These are phyloP conservation scores for Alectura lathami DNA, from an alignment of 2,113 vertebrate genomes.

Conservation along the genomic window DNA sequence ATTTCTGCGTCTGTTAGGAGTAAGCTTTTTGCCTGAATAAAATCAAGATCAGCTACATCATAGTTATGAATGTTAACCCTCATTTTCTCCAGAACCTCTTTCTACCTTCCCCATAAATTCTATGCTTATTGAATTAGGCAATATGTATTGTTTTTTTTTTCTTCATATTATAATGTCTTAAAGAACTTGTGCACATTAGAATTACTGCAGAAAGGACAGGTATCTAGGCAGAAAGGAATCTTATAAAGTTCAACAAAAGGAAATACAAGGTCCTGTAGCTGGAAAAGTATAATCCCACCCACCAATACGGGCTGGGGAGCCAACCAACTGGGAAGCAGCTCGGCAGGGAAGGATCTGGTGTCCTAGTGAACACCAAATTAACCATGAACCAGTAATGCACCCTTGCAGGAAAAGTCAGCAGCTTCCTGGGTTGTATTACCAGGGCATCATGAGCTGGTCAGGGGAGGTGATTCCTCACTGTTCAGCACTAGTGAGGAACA, in stretches of 20 bases:
- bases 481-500: background rate
- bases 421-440: background rate
- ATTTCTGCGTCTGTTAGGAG: background rate
- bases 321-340: background rate
- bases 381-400: background rate
- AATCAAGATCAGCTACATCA: background rate
- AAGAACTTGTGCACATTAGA: background rate
- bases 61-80: background rate
- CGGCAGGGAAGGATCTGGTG: background rate
- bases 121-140: background rate
- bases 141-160: background rate
- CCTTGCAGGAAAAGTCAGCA: background rate
- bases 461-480: background rate
- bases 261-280: background rate
- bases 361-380: background rate
- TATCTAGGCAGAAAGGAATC: background rate
- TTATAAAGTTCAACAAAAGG: background rate
- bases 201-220: background rate
- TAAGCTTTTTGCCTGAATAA: slow-evolving; percentile 18
- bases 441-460: no score
- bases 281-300: background rate
- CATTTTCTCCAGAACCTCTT: background rate
- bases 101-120: background rate
- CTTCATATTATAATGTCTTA: background rate
- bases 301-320: background rate